phyloP scores from a whole-genome alignment of 2,888 invertebrate genomes.

The Oasisia sp. region DNA sequence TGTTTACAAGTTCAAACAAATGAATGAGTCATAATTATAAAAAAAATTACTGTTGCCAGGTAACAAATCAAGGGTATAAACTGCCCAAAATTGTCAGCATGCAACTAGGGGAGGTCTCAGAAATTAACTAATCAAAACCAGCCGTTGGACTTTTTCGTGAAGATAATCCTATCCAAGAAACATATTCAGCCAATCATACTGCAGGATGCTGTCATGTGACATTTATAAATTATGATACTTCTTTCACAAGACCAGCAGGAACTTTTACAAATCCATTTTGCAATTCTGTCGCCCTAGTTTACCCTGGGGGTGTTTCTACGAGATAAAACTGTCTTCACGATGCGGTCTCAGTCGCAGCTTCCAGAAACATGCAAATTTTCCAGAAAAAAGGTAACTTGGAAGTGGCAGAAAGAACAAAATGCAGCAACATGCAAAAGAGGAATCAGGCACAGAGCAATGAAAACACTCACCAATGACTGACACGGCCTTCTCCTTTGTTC shows the following conservation, averaged over 20 bases:
- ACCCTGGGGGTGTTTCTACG: background rate
- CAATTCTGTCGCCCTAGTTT: background rate
- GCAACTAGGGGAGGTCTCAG: background rate
- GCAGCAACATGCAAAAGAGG: slow-evolving; percentile 17
- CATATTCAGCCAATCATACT: background rate
- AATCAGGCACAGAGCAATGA: slow-evolving; percentile 11
- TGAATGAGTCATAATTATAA: background rate
- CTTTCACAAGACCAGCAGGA: background rate
- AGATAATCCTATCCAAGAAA: background rate
- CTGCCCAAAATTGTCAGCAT: background rate
- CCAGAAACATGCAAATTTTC: background rate
- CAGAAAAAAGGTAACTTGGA: background rate
- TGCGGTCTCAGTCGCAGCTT: background rate
- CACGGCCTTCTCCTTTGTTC: slow-evolving; percentile 17
- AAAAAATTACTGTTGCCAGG: background rate
- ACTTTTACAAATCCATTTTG: background rate
- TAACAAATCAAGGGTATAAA: background rate
- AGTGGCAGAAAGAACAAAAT: slow-evolving; percentile 2
- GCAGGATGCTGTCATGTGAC: background rate
- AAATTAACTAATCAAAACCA: background rate
- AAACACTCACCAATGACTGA: background rate
- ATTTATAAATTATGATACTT: background rate
- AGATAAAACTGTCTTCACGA: slow-evolving; percentile 5
- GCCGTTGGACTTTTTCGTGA: slow-evolving; percentile 7
- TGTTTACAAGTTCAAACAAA: background rate